These are phyloP conservation scores for Callopanchax toddi DNA, from an alignment of 2,113 vertebrate genomes.

Conservation along the genomic window DNA sequence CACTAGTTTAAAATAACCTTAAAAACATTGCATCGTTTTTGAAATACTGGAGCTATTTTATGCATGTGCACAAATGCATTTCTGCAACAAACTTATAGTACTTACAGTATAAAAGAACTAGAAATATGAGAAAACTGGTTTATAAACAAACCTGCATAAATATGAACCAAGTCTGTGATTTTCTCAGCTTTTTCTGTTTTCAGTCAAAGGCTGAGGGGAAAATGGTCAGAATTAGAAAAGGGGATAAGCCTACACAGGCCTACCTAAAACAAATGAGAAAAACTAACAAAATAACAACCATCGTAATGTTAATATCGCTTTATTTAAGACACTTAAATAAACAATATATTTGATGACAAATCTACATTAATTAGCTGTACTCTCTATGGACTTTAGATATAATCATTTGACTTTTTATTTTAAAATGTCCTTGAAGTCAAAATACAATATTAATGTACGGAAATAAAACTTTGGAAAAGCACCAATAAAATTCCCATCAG, in stretches of 20 bases:
- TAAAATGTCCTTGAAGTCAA: constrained; percentile 25
- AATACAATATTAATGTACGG: constrained; percentile 16
- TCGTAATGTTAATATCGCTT: constrained; percentile 16
- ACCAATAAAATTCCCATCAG: constrained; percentile 29
- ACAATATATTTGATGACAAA: constrained; percentile 11
- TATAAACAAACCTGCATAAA: too few relatives aligned
- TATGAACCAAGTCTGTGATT: too few relatives aligned
- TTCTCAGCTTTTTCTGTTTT: too few relatives aligned
- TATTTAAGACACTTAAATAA: constrained; percentile 41
- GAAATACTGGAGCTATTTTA: too few relatives aligned
- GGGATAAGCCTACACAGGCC: too few relatives aligned
- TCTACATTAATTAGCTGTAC: constrained; percentile 4
- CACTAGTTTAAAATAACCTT: neutral
- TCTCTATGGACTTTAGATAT: constrained; percentile 13
- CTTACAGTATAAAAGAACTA: too few relatives aligned
- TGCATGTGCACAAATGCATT: too few relatives aligned
- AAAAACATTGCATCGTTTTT: too few relatives aligned
- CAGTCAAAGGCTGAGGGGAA: too few relatives aligned
- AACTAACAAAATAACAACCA: neutral
- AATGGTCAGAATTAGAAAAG: too few relatives aligned
- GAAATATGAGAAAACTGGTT: neutral
- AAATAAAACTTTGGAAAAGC: constrained; percentile 22
- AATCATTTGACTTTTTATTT: neutral
- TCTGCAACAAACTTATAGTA: too few relatives aligned
- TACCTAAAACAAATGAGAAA: too few relatives aligned